Evolutionary conservation across 2,113 vertebrate species (phyloP).

Genomic region (Semicossyphus pulcher): DNA sequence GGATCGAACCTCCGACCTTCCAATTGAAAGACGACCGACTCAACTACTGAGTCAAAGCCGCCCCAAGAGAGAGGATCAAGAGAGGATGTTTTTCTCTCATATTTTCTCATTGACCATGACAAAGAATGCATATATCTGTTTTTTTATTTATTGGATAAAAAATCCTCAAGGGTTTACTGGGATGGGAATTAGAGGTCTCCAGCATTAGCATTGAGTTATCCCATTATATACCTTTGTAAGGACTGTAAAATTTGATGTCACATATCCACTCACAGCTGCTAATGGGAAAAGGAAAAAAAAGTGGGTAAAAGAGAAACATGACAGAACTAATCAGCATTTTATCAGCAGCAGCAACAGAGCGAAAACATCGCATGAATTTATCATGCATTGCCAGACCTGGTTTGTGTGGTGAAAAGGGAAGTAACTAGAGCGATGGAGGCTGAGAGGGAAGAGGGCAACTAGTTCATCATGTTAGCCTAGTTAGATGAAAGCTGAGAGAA

Average conservation of each 20-base stretch:
- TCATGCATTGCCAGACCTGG: constrained; percentile 55
- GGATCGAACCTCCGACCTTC: no score
- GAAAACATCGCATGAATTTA: constrained; percentile 56
- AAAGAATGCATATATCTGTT: constrained; percentile 16
- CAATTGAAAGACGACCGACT: no score
- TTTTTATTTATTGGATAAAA: constrained; percentile 6
- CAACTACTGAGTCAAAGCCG: no score
- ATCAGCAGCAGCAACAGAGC: constrained; percentile 1
- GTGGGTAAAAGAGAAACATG: constrained; percentile 3
- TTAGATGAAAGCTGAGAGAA: constrained; percentile 73
- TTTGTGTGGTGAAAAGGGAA: constrained; percentile 51
- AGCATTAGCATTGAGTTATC: background rate
- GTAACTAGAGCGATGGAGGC: constrained; percentile 69
- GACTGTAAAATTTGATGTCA: background rate
- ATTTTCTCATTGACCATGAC: constrained; percentile 8
- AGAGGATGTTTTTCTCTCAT: background rate
- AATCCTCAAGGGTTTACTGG: background rate
- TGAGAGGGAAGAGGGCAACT: constrained; percentile 63
- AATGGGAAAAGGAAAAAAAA: background rate
- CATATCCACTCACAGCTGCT: background rate
- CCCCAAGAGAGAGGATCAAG: no score
- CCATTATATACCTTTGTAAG: background rate
- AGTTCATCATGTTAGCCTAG: constrained; percentile 85
- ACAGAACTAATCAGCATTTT: constrained; percentile 40
- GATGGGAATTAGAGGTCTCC: background rate